These are phyloP conservation scores for Melieria omissa DNA, from an alignment of 2,888 invertebrate species.

Conservation along the genomic window DNA sequence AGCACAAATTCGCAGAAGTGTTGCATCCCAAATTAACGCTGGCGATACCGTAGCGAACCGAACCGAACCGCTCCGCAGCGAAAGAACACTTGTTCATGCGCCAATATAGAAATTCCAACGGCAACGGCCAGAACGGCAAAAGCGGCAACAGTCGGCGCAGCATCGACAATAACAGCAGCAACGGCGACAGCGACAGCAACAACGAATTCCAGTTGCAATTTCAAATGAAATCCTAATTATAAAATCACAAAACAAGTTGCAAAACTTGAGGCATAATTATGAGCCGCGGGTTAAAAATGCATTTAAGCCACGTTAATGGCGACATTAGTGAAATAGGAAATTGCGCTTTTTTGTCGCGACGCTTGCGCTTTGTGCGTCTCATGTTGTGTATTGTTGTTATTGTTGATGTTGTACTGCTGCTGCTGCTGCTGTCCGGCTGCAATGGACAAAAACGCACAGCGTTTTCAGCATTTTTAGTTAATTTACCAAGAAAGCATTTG, in stretches of 20 bases:
- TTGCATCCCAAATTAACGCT: slow-evolving; percentile 27
- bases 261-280: slow-evolving; percentile 62
- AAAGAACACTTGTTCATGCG: no score
- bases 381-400: slow-evolving; percentile 10
- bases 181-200: slow-evolving; percentile 26
- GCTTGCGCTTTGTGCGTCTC: slow-evolving; percentile 3
- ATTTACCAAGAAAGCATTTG: slow-evolving; percentile 63
- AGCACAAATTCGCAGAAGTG: slow-evolving; percentile 18
- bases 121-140: neutral
- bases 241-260: slow-evolving; percentile 50
- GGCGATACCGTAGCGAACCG: neutral
- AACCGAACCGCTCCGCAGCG: neutral
- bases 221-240: slow-evolving; percentile 52
- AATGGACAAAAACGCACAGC: slow-evolving; percentile 45
- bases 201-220: slow-evolving; percentile 47
- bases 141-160: slow-evolving; percentile 20
- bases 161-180: slow-evolving; percentile 28
- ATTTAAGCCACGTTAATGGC: slow-evolving; percentile 62
- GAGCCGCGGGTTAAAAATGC: slow-evolving; percentile 42
- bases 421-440: slow-evolving; percentile 38
- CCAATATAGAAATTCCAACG: neutral
- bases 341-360: slow-evolving; percentile 50
- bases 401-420: slow-evolving; percentile 26
- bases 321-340: slow-evolving; percentile 65
- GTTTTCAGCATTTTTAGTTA: slow-evolving; percentile 65